These are phyloP conservation scores for Caenorhabditis elegans DNA, from an alignment of 1,140 invertebrate species.

Conservation along the genomic window DNA sequence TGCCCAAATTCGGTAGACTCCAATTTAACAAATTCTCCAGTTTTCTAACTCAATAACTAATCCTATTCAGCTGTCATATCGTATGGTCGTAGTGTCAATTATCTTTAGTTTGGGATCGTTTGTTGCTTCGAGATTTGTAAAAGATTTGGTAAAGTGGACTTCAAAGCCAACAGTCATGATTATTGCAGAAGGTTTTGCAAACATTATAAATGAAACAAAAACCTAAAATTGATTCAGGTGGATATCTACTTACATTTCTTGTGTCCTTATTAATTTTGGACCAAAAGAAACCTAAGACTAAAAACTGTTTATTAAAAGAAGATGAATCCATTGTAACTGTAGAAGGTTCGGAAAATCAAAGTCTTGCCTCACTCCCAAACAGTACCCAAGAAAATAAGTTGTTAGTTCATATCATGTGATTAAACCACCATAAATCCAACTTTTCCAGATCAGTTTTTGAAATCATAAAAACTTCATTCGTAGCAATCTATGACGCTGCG, in stretches of 20 bases:
- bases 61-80: constrained; percentile 42
- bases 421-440: background rate
- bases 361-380: background rate
- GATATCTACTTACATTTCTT: constrained; percentile 24
- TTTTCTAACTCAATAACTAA: too few relatives aligned
- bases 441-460: background rate
- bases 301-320: constrained; percentile 27
- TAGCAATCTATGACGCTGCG: constrained; percentile 39
- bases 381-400: background rate
- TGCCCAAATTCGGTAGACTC: background rate
- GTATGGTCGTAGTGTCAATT: constrained; percentile 50
- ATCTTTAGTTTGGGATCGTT: constrained; percentile 41
- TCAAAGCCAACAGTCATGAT: constrained; percentile 38
- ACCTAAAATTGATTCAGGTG: background rate
- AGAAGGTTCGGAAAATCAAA: background rate
- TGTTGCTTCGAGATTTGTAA: constrained; percentile 33
- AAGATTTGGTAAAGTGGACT: constrained; percentile 36
- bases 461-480: constrained; percentile 33
- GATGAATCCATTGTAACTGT: background rate
- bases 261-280: constrained; percentile 22
- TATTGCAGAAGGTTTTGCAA: constrained; percentile 22
- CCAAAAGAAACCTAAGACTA: constrained; percentile 18
- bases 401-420: background rate
- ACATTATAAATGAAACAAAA: background rate
- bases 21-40: background rate